Percentiles rank a stretch among this genome's conserved stretches.
phyloP scores from a whole-genome alignment of 1,140 invertebrate genomes.

The Drosophila teissieri region DNA sequence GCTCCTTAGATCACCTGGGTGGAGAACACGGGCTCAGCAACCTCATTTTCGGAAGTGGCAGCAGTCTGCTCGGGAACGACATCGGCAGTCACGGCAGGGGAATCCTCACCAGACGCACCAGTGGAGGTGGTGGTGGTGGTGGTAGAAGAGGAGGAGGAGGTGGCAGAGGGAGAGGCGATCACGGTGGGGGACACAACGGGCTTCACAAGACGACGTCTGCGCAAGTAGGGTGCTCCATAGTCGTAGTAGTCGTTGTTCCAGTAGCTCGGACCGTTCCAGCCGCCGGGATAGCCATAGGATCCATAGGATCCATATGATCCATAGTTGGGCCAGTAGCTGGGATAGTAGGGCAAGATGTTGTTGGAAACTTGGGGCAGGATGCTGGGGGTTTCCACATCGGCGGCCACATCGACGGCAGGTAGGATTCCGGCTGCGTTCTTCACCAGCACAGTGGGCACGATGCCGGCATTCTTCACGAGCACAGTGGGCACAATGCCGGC shows the following conservation, averaged over 20 bases:
- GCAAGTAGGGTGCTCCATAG: constrained; percentile 6
- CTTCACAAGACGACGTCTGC: constrained; percentile 19
- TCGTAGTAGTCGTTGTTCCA: constrained; percentile 35
- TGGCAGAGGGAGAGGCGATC: not conserved
- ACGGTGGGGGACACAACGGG: not conserved
- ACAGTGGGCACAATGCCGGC: constrained; percentile 16
- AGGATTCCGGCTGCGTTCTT: not conserved
- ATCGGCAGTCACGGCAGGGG: not conserved
- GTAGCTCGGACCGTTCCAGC: constrained; percentile 33
- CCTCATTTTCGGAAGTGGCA: not conserved
- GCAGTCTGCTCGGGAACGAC: not conserved
- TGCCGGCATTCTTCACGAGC: constrained; percentile 26
- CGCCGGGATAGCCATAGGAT: constrained; percentile 17
- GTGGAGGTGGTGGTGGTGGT: not conserved
- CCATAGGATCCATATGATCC: not conserved
- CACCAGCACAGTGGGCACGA: constrained; percentile 2
- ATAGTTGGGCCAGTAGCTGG: constrained; percentile 40
- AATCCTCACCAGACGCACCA: not conserved
- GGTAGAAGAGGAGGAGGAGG: constrained; percentile 14
- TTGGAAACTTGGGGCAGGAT: constrained; percentile 9
- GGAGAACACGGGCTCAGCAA: not conserved
- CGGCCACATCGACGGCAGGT: not conserved
- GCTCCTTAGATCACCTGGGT: constrained; percentile 23
- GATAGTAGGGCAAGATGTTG: constrained; percentile 25
- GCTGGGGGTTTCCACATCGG: constrained; percentile 1